phyloP scores from a whole-genome alignment of 1,140 invertebrate species.

The Lordiphosa collinella region DNA sequence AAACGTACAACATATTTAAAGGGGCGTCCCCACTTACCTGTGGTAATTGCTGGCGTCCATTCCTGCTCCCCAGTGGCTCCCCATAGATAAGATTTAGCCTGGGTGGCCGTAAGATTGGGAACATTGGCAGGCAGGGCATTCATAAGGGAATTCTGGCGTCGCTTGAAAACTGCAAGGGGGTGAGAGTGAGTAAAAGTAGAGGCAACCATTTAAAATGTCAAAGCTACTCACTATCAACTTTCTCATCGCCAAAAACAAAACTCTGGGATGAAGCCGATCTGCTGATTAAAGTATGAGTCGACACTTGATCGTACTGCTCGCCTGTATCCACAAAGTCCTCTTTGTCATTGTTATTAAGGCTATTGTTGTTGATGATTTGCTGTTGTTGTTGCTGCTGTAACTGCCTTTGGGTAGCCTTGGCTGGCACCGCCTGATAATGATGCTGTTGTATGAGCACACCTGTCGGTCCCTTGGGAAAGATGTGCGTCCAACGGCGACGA shows the following conservation, averaged over 20 bases:
- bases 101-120: constrained; percentile 76
- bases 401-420: constrained; percentile 70
- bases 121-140: constrained; percentile 44
- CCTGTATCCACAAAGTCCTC: constrained; percentile 34
- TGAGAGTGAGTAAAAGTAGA: too few relatives aligned
- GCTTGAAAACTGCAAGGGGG: constrained; percentile 45
- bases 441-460: constrained; percentile 95
- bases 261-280: constrained; percentile 45
- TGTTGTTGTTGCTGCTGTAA: constrained; percentile 18
- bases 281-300: constrained; percentile 45
- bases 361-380: constrained; percentile 29
- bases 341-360: constrained; percentile 52
- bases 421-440: constrained; percentile 92
- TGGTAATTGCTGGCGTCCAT: constrained; percentile 96
- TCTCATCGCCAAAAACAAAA: constrained; percentile 45
- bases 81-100: constrained; percentile 89
- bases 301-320: constrained; percentile 58
- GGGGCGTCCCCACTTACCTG: constrained; percentile 83
- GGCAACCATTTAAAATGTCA: not conserved
- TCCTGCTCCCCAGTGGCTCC: constrained; percentile 95
- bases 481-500: constrained; percentile 97
- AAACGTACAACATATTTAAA: constrained; percentile 7
- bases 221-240: constrained; percentile 51
- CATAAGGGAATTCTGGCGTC: constrained; percentile 60
- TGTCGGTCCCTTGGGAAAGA: constrained; percentile 96